These are phyloP conservation scores for Falcaria lacertinaria DNA, from an alignment of 2,888 invertebrate genomes.

Conservation along the genomic window DNA sequence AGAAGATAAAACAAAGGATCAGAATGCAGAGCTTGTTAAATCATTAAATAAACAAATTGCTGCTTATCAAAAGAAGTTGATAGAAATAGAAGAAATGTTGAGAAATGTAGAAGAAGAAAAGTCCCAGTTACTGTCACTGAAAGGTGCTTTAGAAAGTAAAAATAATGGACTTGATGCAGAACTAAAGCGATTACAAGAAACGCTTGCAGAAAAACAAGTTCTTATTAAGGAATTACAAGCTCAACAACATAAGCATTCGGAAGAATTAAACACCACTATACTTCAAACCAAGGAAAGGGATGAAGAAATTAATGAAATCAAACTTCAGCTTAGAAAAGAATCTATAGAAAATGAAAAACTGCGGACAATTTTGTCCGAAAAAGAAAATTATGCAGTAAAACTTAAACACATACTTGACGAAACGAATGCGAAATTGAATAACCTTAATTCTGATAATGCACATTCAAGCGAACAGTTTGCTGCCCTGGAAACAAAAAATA, in stretches of 20 bases:
- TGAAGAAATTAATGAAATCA: conserved; percentile 76
- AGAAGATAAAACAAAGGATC: conserved; percentile 71
- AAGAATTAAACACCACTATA: conserved; percentile 65
- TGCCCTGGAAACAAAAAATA: conserved; percentile 81
- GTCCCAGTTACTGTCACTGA: conserved; percentile 49
- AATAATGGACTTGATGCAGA: conserved; percentile 50
- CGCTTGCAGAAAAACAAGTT: conserved; percentile 61
- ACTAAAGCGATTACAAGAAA: conserved; percentile 60
- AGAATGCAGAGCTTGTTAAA: conserved; percentile 72
- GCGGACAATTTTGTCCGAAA: conserved; percentile 77
- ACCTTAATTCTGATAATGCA: conserved; percentile 56
- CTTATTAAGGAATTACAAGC: conserved; percentile 67
- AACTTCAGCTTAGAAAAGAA: conserved; percentile 77
- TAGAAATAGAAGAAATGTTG: conserved; percentile 61
- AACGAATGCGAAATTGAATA: conserved; percentile 55
- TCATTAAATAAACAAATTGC: conserved; percentile 77
- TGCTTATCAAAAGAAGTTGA: conserved; percentile 57
- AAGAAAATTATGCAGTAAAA: conserved; percentile 64
- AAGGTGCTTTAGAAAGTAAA: conserved; percentile 51
- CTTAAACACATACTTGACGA: conserved; percentile 72
- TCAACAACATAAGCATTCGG: conserved; percentile 68
- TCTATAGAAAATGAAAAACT: conserved; percentile 82
- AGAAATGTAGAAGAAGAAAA: conserved; percentile 69
- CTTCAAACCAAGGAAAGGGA: conserved; percentile 75
- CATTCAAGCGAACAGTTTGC: conserved; percentile 50